These are phyloP conservation scores for Tetramorium parvispinum DNA, from an alignment of 1,140 invertebrate species.

Conservation along the genomic window DNA sequence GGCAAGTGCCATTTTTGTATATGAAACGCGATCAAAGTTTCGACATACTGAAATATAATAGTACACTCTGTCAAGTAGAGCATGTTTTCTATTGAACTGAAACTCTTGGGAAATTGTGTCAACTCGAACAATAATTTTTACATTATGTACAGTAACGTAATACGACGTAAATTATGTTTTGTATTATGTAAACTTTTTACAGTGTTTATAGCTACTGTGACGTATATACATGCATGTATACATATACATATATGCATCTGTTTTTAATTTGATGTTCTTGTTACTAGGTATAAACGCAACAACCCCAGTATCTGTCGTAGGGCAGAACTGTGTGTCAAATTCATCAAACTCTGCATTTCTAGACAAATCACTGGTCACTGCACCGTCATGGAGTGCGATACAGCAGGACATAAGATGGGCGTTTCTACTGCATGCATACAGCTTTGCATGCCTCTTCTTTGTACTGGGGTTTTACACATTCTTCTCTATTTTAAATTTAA, in stretches of 20 bases:
- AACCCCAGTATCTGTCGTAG: constrained; percentile 55
- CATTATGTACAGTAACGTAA: neutral
- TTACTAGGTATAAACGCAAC: constrained; percentile 74
- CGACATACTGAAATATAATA: neutral
- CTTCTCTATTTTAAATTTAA: constrained; percentile 88
- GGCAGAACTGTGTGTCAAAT: constrained; percentile 77
- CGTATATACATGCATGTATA: neutral
- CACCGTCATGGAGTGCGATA: constrained; percentile 80
- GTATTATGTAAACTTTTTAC: constrained; percentile 4
- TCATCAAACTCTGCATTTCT: constrained; percentile 68
- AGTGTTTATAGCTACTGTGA: neutral
- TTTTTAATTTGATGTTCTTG: constrained; percentile 39
- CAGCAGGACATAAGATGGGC: constrained; percentile 85
- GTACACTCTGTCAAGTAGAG: neutral
- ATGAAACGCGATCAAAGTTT: neutral
- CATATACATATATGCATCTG: neutral
- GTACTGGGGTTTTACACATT: constrained; percentile 88
- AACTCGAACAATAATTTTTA: neutral
- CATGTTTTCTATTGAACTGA: neutral
- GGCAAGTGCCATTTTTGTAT: constrained; percentile 38
- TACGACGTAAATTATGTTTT: constrained; percentile 13
- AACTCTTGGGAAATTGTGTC: neutral
- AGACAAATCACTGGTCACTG: constrained; percentile 78
- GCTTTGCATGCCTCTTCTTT: constrained; percentile 88
- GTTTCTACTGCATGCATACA: constrained; percentile 87